Evolutionary conservation across 2,113 vertebrate species (phyloP), one percentile per base, ranked within the genome.

Genomic region (Gavialis gangeticus): DNA sequence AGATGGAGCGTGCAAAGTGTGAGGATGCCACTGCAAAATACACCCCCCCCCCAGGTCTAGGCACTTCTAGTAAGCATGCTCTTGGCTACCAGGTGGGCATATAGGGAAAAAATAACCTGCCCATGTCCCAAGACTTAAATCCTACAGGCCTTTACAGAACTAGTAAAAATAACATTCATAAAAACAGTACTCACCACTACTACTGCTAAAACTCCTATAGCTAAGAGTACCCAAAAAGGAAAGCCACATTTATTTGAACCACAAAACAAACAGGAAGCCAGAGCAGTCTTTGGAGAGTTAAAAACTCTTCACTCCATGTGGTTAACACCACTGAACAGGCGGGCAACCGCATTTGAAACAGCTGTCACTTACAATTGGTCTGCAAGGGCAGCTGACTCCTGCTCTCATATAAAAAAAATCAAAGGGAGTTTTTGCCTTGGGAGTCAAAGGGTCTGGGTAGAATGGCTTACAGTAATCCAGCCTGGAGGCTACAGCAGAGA

Each of bases 231-330:
- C 5, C 3, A 64, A 25, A 21, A 28, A 66, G 57, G 16, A 57
- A 25, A 14, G 2, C 92, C 69, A 19, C 87, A 18, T 19, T 28
- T 83, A 55, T 27, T 64, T 82, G 76, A 30, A 18, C 85, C 95
- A 64, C 54, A 46, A 87, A 88, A 79, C 77, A 91, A 88, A 95
- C 96, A 97, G 97, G 97, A 97, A 97, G 89, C 79, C 77, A 2
- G 18, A 78, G 85, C 87, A 81, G 88, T 1, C 15, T 46, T 91
- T 15, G 88, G 88, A 88, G 94, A 84, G 76, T 0, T 21, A 76
- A 22, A 46, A 77, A n/a, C 84, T 88, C 57, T 93, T 27, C 63
- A 2, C 91, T 91, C 69, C 86, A 76, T 92, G 96, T 56, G 96
- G 96, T 96, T 95, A 93, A 62, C 92, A 6, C 62, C 58, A 79